phyloP scores from a whole-genome alignment of 2,113 vertebrate species.

The Cyprinus carpio region DNA sequence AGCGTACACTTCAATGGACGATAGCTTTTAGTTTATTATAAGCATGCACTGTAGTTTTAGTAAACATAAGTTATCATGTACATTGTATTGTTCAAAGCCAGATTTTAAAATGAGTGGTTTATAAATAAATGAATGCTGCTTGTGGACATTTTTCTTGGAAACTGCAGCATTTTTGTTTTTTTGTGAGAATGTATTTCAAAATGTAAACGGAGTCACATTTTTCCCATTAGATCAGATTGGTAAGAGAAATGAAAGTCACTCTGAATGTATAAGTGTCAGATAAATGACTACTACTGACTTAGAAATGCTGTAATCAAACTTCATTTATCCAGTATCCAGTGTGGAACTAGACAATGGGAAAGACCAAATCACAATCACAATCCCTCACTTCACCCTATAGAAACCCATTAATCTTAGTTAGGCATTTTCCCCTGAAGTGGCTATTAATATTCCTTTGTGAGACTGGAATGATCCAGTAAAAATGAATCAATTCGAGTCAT shows the following conservation, averaged over 20 bases:
- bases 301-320: slow-evolving; percentile 18
- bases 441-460: slow-evolving; percentile 20
- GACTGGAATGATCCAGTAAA: not conserved
- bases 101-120: too few relatives aligned
- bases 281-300: slow-evolving; percentile 7
- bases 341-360: not conserved
- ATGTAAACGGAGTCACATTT: not conserved
- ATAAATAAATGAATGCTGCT: too few relatives aligned
- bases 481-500: slow-evolving; percentile 12
- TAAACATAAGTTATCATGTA: too few relatives aligned
- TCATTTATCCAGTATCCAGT: not conserved
- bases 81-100: too few relatives aligned
- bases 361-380: not conserved
- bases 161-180: not conserved
- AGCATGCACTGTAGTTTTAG: too few relatives aligned
- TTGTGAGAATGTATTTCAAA: not conserved
- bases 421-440: not conserved
- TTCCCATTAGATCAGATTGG: not conserved
- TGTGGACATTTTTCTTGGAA: not conserved
- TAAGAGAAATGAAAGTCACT: not conserved
- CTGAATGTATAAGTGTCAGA: not conserved
- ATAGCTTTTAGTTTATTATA: too few relatives aligned
- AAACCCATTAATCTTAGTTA: slow-evolving; percentile 5
- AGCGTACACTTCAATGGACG: too few relatives aligned
- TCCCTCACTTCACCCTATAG: not conserved